Evolutionary conservation across 2,797 vertebrate species (phyloP).

Genomic region (Coluber constrictor): DNA sequence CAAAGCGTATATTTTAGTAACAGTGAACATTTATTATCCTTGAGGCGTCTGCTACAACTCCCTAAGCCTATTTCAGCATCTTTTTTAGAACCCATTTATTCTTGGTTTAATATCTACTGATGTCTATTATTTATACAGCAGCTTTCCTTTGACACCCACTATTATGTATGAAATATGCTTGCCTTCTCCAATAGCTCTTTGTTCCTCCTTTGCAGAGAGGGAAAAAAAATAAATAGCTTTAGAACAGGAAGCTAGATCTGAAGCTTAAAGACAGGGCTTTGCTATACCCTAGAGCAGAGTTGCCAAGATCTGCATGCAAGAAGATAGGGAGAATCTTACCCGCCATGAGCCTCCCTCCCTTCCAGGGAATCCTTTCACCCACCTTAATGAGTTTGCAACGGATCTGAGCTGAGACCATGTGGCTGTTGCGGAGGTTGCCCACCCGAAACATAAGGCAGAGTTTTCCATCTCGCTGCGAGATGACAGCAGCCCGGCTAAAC

Average conservation of each 20-base stretch:
- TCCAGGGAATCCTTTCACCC: slow-evolving; percentile 32
- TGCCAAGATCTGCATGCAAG: neutral
- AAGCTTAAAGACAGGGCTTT: neutral
- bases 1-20: neutral
- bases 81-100: neutral
- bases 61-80: too few species aligned
- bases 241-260: neutral
- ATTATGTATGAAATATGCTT: neutral
- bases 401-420: slow-evolving; percentile 93
- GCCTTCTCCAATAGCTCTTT: neutral
- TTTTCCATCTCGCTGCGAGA: slow-evolving; percentile 86
- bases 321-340: neutral
- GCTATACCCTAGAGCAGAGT: neutral
- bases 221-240: neutral
- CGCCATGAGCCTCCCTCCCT: neutral
- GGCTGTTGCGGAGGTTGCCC: slow-evolving; percentile 90
- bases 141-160: neutral
- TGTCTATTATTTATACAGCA: neutral
- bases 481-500: slow-evolving; percentile 86
- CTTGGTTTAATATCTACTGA: neutral
- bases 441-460: slow-evolving; percentile 91
- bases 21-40: neutral
- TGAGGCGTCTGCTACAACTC: neutral
- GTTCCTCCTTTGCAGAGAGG: neutral
- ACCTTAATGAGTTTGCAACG: slow-evolving; percentile 93